phyloP scores from a whole-genome alignment of 2,888 invertebrate genomes.

The Aporophyla nigra region DNA sequence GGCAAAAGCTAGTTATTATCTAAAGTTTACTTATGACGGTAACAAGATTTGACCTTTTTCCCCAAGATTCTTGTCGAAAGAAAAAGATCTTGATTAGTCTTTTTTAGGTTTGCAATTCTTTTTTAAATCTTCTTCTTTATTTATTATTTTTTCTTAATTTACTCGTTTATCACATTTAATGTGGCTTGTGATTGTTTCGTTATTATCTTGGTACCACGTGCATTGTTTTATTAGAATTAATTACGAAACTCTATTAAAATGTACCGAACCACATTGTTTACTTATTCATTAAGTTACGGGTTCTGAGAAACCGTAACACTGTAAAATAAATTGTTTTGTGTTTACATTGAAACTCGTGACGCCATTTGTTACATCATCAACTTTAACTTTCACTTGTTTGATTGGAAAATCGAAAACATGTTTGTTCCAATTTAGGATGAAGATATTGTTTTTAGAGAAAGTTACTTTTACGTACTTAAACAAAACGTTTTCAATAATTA shows the following conservation, averaged over 20 bases:
- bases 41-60: not conserved
- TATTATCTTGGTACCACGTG: slow-evolving; percentile 1
- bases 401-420: slow-evolving; percentile 16
- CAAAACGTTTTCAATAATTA: not conserved
- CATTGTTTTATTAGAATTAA: slow-evolving; percentile 23
- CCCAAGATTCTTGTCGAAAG: too few relatives aligned
- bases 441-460: not conserved
- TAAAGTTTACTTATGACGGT: not conserved
- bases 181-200: not conserved
- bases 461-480: not conserved
- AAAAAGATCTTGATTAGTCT: too few relatives aligned
- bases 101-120: too few relatives aligned
- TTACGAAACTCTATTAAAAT: slow-evolving; percentile 28
- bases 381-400: slow-evolving; percentile 7
- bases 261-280: slow-evolving; percentile 29
- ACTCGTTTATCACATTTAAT: not conserved
- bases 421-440: slow-evolving; percentile 6
- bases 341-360: slow-evolving; percentile 34
- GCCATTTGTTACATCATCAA: slow-evolving; percentile 10
- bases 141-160: too few relatives aligned
- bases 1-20: too few relatives aligned
- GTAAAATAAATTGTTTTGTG: slow-evolving; percentile 29
- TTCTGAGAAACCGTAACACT: slow-evolving; percentile 29
- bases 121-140: too few relatives aligned
- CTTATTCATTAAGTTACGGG: slow-evolving; percentile 29